Base-by-base conservation (phyloP, 2,113 vertebrate species). In the Pachyramphus minor region DNA sequence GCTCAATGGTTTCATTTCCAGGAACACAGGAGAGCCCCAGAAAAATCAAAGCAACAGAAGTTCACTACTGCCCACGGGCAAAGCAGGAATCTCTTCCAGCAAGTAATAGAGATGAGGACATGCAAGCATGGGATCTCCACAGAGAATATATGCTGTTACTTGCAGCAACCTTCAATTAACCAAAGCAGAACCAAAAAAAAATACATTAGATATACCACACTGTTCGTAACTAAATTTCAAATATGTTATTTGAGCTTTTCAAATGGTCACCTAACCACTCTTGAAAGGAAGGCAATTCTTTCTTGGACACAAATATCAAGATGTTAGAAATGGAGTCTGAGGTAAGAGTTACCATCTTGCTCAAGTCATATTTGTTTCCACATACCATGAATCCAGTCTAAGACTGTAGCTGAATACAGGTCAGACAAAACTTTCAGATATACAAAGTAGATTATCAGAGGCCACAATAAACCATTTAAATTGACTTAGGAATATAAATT, bases 131-230 rank as follows among this genome's bases (percentile, higher is more conserved):
- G 9, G 39, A 83, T 23, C 67, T 56, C 20, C 4, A 3, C 20
- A 62, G 4, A 66, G 4, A 56, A 42, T 12, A 27, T 27, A 58
- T 11, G 2, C 7, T 75, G 16, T 50, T 64, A 60, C 8, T 73
- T 14, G 12, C 5, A 69, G 20, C 20, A 39, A 58, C 3, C 5
- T 49, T 60, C 35, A 75, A 55, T 44, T 42, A 83, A 5, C 13
- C 41, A 56, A 66, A 22, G 11, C 7, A 47, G 35, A 9, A 60
- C 23, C 8, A 53, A 69, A 81, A 69, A 81, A 58, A n/a, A n/a
- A 23, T 4, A 4, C 1, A 2, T 45, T 58, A 41, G 8, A 62
- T 3, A 14, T 28, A 33, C 24, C 11, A 19, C 7, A 35, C 1
- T 17, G 0, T 20, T 80, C 42, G 30, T 41, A 39, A 7, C 10